Conservation (phyloP, 1,140 invertebrate genomes). For the Diorhabda carinulata region DNA sequence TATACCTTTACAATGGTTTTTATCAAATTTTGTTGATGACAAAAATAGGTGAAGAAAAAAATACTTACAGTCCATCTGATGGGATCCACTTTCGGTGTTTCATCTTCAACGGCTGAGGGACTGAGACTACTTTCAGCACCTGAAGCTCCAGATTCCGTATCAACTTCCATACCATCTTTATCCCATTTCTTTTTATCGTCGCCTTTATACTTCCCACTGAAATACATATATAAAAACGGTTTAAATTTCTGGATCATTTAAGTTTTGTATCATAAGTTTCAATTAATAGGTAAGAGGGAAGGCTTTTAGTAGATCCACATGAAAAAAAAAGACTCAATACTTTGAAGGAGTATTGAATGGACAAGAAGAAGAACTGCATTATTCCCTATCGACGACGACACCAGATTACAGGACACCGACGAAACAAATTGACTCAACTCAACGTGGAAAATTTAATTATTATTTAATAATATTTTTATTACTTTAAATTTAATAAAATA, state of each 20-base stretch:
- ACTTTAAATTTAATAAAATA: too few relatives aligned
- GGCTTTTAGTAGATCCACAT: background rate
- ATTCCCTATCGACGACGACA: too few relatives aligned
- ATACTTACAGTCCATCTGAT: slow-evolving; percentile 69
- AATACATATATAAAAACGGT: slow-evolving; percentile 16
- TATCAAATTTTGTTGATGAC: too few relatives aligned
- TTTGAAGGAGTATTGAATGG: too few relatives aligned
- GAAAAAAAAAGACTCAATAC: background rate
- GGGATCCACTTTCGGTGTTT: slow-evolving; percentile 60
- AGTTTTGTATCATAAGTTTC: background rate
- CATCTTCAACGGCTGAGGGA: slow-evolving; percentile 47
- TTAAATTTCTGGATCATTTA: background rate
- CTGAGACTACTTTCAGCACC: slow-evolving; percentile 48
- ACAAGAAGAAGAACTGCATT: too few relatives aligned
- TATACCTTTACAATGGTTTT: too few relatives aligned
- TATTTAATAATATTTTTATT: too few relatives aligned
- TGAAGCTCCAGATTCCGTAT: slow-evolving; percentile 51
- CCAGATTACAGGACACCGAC: too few relatives aligned
- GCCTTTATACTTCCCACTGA: slow-evolving; percentile 37
- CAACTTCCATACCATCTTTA: slow-evolving; percentile 50
- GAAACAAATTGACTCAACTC: too few relatives aligned
- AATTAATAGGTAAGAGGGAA: slow-evolving; percentile 4
- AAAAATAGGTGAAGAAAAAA: background rate
- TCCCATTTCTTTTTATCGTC: slow-evolving; percentile 49
- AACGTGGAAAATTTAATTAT: too few relatives aligned